Evolutionary conservation across 2,113 vertebrate genomes (phyloP), one percentile per base, ranked within the genome.

Genomic region (Lonchura striata): DNA sequence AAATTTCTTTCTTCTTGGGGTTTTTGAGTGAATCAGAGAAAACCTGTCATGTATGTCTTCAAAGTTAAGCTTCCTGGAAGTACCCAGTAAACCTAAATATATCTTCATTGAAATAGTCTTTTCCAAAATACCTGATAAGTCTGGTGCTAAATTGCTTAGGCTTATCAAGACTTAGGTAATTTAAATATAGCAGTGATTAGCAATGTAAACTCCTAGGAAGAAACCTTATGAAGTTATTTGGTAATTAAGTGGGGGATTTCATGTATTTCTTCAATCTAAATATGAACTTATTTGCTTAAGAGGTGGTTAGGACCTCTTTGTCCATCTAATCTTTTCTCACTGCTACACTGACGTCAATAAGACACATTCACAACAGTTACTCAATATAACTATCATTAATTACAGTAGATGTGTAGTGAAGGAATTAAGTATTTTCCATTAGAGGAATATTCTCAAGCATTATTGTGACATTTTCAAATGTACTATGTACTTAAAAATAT

Each of bases 51-150:
- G 13, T 16, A 15, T 47, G 3, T 64, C 61, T 94, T 85, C 37
- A 69, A 76, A 90, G 15, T 13, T 82, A 79, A 80, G 25, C 15
- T 91, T 80, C 66, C 68, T 83, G 42, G 28, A 88, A 92, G 10
- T 33, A 80, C 25, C 27, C 41, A 72, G 28, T 46, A 94, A 79
- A 57, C 2, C 3, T 57, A 76, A 90, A 82, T 53, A 75, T 53
- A 46, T 47, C 14, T 56, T 47, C 74, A 72, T 13, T 64, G 56
- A 82, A 72, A 75, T 33, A 70, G 13, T 50, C 3, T 85, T 90
- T 91, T 76, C 30, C 35, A 30, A 76, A 88, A 76, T 82, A 37
- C 15, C 9, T 86, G 66, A 15, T 39, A 74, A 63, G 5, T 60
- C 18, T 39, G 7, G 22, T 88, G 39, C 9, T 82, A 77, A 95